A percentile compares a stretch with the other conserved stretches of the same genome.
Evolutionary conservation across 2,888 invertebrate genomes (phyloP).

Genomic region (Epistrophella euchroma): DNA sequence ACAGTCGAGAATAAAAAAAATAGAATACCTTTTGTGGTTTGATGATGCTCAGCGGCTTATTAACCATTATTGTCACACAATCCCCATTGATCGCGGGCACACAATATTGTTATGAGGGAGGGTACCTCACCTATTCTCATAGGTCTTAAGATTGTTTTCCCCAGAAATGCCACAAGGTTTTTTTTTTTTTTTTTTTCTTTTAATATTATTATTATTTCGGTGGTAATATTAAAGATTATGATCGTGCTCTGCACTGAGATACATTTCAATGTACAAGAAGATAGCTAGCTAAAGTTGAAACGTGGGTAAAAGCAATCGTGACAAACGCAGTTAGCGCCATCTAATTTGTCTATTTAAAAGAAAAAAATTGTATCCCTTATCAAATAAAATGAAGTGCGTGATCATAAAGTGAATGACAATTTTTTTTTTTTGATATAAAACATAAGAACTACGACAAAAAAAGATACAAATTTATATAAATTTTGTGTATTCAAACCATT

Average conservation of each 20-base stretch:
- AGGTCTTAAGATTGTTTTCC: constrained; percentile 19
- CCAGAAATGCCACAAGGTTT: constrained; percentile 18
- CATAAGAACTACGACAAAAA: neutral
- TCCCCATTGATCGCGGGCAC: constrained; percentile 45
- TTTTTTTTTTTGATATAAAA: constrained; percentile 1
- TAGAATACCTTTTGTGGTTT: constrained; percentile 52
- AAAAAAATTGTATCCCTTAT: constrained; percentile 39
- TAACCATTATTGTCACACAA: constrained; percentile 74
- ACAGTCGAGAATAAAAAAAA: neutral
- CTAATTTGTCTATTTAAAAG: constrained; percentile 65
- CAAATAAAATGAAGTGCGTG: constrained; percentile 62
- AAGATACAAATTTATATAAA: constrained; percentile 44
- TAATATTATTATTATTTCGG: constrained; percentile 29
- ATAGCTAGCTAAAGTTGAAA: constrained; percentile 26
- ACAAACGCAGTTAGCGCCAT: constrained; percentile 74
- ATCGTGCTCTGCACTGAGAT: constrained; percentile 46
- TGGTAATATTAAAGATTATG: constrained; percentile 49
- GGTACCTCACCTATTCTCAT: neutral
- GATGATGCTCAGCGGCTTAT: constrained; percentile 72
- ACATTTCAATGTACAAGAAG: neutral
- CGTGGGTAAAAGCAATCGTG: constrained; percentile 62
- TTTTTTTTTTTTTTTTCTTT: too few relatives aligned
- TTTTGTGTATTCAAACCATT: constrained; percentile 59
- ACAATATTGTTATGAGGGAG: constrained; percentile 7
- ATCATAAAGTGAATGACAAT: constrained; percentile 69